Evolutionary conservation across 2,888 invertebrate genomes (phyloP), one percentile per base, ranked within the genome.

Genomic region (Drosophila borborema): DNA sequence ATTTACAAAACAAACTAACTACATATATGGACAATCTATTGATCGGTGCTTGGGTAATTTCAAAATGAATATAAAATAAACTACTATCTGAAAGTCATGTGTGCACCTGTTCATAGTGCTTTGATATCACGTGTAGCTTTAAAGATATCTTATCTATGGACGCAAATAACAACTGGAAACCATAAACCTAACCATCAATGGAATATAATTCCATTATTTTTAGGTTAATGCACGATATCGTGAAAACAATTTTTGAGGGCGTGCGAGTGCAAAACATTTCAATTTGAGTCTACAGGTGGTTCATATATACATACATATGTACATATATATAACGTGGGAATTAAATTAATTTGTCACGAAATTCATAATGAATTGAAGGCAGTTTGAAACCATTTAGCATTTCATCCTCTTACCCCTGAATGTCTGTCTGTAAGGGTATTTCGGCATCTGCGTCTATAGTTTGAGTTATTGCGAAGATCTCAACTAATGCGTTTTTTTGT

Each of bases 171-270:
- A 61, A 48, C 70, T 81, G 89, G 70, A 81, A 81, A 55, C 65
- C 61, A 56, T 53, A 67, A 71, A 72, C 51, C 36, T 36, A 54
- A 55, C 64, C 65, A 74, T 72, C 69, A 86, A 72, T 82, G 60
- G 53, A 72, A 60, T 58, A 53, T 16, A 16, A 20, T 51, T 48
- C 41, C 36, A 16, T 41, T 46, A 40, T 55, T 70, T 80, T 78
- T 81, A 69, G 82, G 79, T 81, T 80, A 81, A 69, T 55, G 80
- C 65, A 73, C 77, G 74, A 80, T 81, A 77, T 72, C 43, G 48
- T 6, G 16, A n/a, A n/a, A 64, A n/a, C n/a, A 51, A 23, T 3
- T 73, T 36, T 36, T 43, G 28, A 31, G 38, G 46, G 34, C 10
- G 49, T 46, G 64, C 64, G 69, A 72, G 67, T 73, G 65, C 61